Base-by-base conservation (phyloP, 2,113 vertebrate species). In the Tychaedon coryphoeus region DNA sequence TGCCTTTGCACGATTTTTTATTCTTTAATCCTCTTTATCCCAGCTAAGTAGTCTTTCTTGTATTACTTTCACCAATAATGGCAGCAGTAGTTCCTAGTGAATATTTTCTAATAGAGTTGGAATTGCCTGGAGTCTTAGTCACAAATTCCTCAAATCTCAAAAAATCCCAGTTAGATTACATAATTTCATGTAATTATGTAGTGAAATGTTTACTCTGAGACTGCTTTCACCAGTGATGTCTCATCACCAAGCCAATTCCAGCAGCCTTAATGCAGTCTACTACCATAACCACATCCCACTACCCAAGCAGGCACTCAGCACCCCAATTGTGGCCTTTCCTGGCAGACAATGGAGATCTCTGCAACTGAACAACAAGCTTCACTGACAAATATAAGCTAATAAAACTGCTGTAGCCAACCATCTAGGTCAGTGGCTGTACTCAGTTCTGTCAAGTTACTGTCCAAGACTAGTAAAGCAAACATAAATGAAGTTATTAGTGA, bases 301-400 rank as follows among this genome's bases (percentile, higher is more conserved):
- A 11, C 33, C 19, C 40, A 12, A 11, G 38, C 38, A 47, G 25
- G 9, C 19, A 73, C 5, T 7, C 9, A 10, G 8, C 8, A 57
- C 3, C 9, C 14, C 0, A 0, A 3, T 1, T 51, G 16, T 28
- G 22, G 4, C 22, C 53, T 45, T 64, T 70, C 40, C 20, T 34
- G 24, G 10, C 29, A 74, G 26, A 22, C 31, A 25, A 2, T 51
- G 57, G 38, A 70, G 19, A 45, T 3, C 9, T 80, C 56, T 87
- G 31, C 34, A 58, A 12, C 17, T 19, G 51, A 80, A 58, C 29
- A 81, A 43, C 17, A 19, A 6, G 7, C 28, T 60, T 60, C 50
- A 17, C 11, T 70, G 28, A 28, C 20, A 62, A 66, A 76, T 28
- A 9, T 20, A 70, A 64, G 5, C 16, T 36, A 64, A 47, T 31